phyloP scores from a whole-genome alignment of 2,888 invertebrate genomes.

The Oscheius myriophilus region DNA sequence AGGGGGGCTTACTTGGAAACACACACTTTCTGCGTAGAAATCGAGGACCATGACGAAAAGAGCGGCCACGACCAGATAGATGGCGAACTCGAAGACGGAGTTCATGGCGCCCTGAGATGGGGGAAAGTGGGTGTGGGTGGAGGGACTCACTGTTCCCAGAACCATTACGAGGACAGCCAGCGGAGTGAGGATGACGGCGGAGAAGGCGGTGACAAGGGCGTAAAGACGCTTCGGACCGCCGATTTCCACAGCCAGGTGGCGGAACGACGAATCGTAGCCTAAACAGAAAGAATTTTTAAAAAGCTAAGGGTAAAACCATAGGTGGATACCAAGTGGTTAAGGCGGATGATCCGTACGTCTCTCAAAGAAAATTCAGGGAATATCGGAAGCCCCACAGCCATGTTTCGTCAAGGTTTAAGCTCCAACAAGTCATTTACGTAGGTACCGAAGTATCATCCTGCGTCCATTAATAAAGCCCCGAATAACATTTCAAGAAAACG shows the following conservation, averaged over 20 bases:
- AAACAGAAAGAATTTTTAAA: too few species aligned
- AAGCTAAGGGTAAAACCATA: too few species aligned
- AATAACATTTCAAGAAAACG: too few species aligned
- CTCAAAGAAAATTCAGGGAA: too few species aligned
- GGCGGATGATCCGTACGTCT: too few species aligned
- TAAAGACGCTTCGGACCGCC: constrained; percentile 74
- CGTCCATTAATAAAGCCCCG: too few species aligned
- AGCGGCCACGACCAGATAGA: constrained; percentile 70
- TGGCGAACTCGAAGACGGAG: constrained; percentile 46
- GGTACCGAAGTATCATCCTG: too few species aligned
- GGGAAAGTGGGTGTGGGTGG: background rate
- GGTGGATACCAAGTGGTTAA: too few species aligned
- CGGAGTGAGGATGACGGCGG: constrained; percentile 72
- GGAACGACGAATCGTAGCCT: constrained; percentile 72
- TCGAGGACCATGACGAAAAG: constrained; percentile 73
- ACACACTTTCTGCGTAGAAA: constrained; percentile 73
- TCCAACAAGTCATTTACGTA: too few species aligned
- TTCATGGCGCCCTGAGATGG: constrained; percentile 34
- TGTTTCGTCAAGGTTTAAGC: too few species aligned
- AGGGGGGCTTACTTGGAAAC: constrained; percentile 58
- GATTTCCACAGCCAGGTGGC: constrained; percentile 72
- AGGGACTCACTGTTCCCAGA: constrained; percentile 39
- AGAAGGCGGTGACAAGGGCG: constrained; percentile 73
- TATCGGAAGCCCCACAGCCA: too few species aligned
- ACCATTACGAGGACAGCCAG: constrained; percentile 72